Evolutionary conservation across 2,113 vertebrate species (phyloP), one percentile per base, ranked within the genome.

Genomic region (Anser brachyrhynchus): DNA sequence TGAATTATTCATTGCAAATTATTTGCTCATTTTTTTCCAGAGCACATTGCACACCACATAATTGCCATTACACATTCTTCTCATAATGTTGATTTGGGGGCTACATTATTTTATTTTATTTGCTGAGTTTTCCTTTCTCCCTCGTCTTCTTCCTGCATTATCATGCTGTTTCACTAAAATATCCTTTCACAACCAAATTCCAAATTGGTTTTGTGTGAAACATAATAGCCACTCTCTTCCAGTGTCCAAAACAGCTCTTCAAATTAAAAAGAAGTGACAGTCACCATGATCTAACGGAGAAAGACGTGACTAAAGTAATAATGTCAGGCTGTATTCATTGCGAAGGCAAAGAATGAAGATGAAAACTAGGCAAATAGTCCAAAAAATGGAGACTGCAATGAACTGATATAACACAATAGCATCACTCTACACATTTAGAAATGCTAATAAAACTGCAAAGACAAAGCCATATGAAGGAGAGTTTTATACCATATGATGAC

Each of bases 1-100:
- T 43, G 65, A 91, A 93, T 89, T 93, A 96, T 94, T 95, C 73
- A 94, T 77, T 91, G 69, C 39, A 77, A 89, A 84, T 89, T 84
- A 77, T 83, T 94, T 89, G 33, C n/a, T 84, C 78, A 46, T 87
- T 94, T 83, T 82, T 86, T 88, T 67, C 82, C 65, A 70, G 67
- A 90, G 29, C 74, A 72, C 69, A 70, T 25, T 39, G 33, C 49
- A 73, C 21, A 23, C 33, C n/a, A 44, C 2, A 8, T 31, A 91
- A 73, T 65, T 76, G 44, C 35, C 31, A 39, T 49, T 37, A 58
- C 8, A n/a, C 44, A 49, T 82, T 66, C 67, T 69, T 75, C 51
- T 69, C 35, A 19, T 64, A 6, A 10, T 18, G 51, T 25, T 83
- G 77, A 75, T 83, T 84, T 84, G 67, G 57, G 46, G 62, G 46